Conservation (phyloP, 2,113 vertebrate genomes). For the Stegastes partitus region DNA sequence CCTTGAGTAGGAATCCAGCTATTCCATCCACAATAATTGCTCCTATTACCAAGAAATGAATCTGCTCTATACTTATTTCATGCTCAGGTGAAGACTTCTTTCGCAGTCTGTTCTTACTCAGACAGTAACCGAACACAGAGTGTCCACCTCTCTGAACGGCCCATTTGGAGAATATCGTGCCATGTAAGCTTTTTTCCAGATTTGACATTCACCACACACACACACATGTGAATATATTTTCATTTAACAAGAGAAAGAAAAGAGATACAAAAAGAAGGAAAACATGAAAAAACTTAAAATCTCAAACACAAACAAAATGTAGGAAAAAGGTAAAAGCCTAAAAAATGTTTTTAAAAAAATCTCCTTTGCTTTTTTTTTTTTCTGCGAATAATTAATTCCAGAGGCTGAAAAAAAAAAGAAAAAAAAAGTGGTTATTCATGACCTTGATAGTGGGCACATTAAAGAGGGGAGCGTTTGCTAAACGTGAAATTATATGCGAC, state of each 20-base stretch:
- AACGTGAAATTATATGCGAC: slow-evolving; percentile 84
- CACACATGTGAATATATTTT: no score
- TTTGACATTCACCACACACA: slow-evolving; percentile 59
- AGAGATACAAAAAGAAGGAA: not conserved
- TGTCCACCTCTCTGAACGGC: slow-evolving; percentile 40
- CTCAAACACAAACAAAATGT: slow-evolving; percentile 4
- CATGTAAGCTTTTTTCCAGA: slow-evolving; percentile 72
- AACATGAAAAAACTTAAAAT: not conserved
- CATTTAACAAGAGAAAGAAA: not conserved
- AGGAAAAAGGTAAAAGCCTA: slow-evolving; percentile 35
- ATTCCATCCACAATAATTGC: slow-evolving; percentile 51
- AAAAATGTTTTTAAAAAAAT: slow-evolving; percentile 39
- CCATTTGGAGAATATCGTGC: slow-evolving; percentile 35
- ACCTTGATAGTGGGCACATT: slow-evolving; percentile 82
- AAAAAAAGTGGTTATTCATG: slow-evolving; percentile 73
- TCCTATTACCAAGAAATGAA: slow-evolving; percentile 62
- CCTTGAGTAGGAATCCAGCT: slow-evolving; percentile 70
- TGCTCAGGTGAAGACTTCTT: slow-evolving; percentile 55
- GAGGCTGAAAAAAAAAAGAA: slow-evolving; percentile 63
- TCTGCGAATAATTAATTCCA: slow-evolving; percentile 76
- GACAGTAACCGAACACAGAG: slow-evolving; percentile 47
- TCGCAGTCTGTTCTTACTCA: slow-evolving; percentile 45
- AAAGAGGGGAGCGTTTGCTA: slow-evolving; percentile 77
- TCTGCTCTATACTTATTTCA: slow-evolving; percentile 61
- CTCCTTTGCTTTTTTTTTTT: slow-evolving; percentile 71